Evolutionary conservation across 2,888 invertebrate species (phyloP).

Genomic region (Macrophya alboannulata): DNA sequence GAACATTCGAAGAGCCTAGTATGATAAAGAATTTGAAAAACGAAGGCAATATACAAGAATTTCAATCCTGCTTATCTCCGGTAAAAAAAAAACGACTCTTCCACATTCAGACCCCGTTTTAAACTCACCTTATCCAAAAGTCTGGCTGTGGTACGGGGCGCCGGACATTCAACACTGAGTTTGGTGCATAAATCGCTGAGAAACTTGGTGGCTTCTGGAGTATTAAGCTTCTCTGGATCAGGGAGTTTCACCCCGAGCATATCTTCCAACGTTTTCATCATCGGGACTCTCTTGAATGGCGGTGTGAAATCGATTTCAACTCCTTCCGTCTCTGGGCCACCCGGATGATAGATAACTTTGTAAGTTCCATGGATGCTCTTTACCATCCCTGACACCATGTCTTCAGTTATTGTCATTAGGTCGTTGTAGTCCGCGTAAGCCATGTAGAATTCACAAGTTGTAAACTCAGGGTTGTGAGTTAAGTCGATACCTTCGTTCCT

Average conservation of each 20-base stretch:
- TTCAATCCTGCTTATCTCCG: background rate
- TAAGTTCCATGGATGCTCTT: conserved; percentile 94
- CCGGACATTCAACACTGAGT: conserved; percentile 94
- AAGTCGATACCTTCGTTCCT: conserved; percentile 99
- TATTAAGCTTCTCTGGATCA: conserved; percentile 85
- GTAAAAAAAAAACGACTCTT: background rate
- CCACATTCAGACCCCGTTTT: background rate
- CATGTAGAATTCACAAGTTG: conserved; percentile 99
- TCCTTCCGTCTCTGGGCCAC: conserved; percentile 91
- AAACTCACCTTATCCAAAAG: conserved; percentile 93
- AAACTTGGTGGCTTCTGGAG: conserved; percentile 87
- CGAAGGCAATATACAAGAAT: background rate
- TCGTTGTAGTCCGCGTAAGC: conserved; percentile 99
- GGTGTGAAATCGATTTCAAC: conserved; percentile 98
- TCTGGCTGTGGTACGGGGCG: conserved; percentile 95
- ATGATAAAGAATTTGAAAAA: conserved; percentile 8
- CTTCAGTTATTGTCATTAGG: conserved; percentile 95
- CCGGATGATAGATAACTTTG: conserved; percentile 95
- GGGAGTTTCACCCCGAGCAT: conserved; percentile 89
- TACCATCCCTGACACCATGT: conserved; percentile 96
- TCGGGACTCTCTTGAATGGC: conserved; percentile 95
- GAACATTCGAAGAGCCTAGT: conserved; percentile 6
- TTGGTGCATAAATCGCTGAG: conserved; percentile 92
- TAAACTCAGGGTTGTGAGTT: conserved; percentile 99
- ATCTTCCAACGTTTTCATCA: conserved; percentile 95